Base-by-base conservation (phyloP, 2,113 vertebrate species). In the Hymenochirus boettgeri region DNA sequence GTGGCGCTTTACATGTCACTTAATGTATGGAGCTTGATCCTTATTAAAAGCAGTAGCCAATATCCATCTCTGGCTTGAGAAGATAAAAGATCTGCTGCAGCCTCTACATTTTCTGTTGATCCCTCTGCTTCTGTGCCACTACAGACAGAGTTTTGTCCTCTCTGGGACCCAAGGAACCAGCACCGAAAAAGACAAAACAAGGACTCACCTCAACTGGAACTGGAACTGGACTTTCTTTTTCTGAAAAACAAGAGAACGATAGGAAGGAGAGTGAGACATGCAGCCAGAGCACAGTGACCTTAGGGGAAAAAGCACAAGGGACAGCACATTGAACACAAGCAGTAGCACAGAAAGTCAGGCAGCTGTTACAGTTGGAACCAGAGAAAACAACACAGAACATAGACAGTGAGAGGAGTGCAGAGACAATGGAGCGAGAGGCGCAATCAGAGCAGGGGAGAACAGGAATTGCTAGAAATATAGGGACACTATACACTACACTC, bases 171-270 rank as follows among this genome's bases (percentile, higher is more conserved):
- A 86, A 78, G 76, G 80, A 85, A 86, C 81, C 74, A 27, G 83
- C 85, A 75, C 82, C 77, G 75, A 79, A 82, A 80, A 82, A 89
- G 86, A 89, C 80, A 79, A 85, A 85, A 84, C 56, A 67, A 83
- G 86, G 85, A 91, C 91, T 92, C 90, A 93, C 91, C 91, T 93
- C 89, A 93, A 89, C 88, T 92, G 90, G 89, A 91, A 84, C 88
- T 91, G 88, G 89, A 91, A 91, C 91, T 92, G 86, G 89, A 93
- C 90, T 93, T 93, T 89, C 90, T 92, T 91, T 92, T 92, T 90
- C 92, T 89, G 90, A 92, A 92, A 89, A 90, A 90, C 89, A 91
- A 89, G 88, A 92, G 84, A 91, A 89, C 86, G 85, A 89, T 91
- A 88, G 89, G 86, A 90, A 90, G 86, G 83, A 86, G 83, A 80